Evolutionary conservation across 1,140 invertebrate genomes (phyloP).

Genomic region (Tribolium madens): DNA sequence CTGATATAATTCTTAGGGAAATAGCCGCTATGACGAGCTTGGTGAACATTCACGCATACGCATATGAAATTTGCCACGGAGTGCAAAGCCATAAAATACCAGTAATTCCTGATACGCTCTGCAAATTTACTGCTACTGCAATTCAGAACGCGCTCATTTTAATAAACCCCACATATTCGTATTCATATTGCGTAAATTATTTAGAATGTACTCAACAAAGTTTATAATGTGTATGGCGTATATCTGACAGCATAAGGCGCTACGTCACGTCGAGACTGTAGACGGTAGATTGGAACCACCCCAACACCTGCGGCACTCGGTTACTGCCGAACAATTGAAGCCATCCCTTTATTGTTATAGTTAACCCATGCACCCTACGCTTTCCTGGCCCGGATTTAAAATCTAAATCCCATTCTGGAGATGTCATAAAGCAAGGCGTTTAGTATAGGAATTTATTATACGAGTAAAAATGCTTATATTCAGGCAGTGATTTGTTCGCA

Average conservation of each 20-base stretch:
- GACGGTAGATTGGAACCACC: constrained; percentile 48
- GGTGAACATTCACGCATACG: constrained; percentile 53
- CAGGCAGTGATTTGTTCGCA: constrained; percentile 54
- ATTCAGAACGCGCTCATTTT: constrained; percentile 62
- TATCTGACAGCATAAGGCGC: constrained; percentile 62
- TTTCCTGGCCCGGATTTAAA: constrained; percentile 21
- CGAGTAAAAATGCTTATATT: constrained; percentile 44
- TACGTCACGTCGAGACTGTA: constrained; percentile 50
- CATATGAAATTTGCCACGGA: constrained; percentile 60
- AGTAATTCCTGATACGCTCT: constrained; percentile 63
- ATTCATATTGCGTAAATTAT: constrained; percentile 66
- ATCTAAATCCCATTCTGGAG: constrained; percentile 39
- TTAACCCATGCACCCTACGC: constrained; percentile 45
- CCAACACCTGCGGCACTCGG: constrained; percentile 50
- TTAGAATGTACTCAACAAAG: constrained; percentile 64
- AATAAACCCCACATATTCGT: constrained; percentile 63
- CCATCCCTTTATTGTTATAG: constrained; percentile 54
- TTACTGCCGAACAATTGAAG: constrained; percentile 53
- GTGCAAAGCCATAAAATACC: constrained; percentile 63
- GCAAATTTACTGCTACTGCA: constrained; percentile 61
- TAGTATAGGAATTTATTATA: constrained; percentile 41
- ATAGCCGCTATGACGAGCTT: constrained; percentile 26
- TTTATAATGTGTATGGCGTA: constrained; percentile 62
- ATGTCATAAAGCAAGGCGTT: constrained; percentile 41
- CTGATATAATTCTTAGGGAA: constrained; percentile 35